Percentiles rank a stretch among this genome's conserved stretches.
These are phyloP conservation scores for Gymnothorax javanicus DNA, from an alignment of 2,797 vertebrate species.

Conservation along the genomic window DNA sequence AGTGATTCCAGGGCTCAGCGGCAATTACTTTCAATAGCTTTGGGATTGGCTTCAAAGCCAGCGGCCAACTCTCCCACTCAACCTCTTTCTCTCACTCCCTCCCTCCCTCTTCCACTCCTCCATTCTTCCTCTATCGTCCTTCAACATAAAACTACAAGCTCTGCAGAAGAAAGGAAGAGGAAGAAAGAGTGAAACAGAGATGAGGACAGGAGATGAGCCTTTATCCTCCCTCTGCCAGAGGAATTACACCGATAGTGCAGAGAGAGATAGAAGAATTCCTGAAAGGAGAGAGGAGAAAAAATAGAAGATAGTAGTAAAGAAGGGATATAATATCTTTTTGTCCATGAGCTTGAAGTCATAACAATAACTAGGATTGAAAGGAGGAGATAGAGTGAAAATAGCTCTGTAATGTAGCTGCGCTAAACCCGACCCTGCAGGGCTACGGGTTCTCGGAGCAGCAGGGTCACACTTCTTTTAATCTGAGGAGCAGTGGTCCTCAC, in stretches of 20 bases:
- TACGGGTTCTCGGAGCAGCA: not conserved
- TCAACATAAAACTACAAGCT: not conserved
- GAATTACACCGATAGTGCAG: not conserved
- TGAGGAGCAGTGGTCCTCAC: not conserved
- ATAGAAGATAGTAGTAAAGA: not conserved
- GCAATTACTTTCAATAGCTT: not conserved
- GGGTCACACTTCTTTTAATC: not conserved
- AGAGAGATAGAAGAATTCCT: not conserved
- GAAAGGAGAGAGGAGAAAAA: not conserved
- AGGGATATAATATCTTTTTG: conserved; percentile 8
- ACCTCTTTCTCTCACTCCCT: not conserved
- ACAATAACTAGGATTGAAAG: not conserved
- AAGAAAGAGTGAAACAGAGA: not conserved
- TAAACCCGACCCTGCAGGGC: not conserved
- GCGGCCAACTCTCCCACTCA: not conserved
- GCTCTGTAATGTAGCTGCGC: not conserved
- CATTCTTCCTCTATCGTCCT: not conserved
- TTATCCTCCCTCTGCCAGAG: not conserved
- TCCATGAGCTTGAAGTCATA: not conserved
- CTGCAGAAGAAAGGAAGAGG: not conserved
- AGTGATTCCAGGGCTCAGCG: not conserved
- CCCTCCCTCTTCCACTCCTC: not conserved
- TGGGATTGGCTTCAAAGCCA: not conserved
- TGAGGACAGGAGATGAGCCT: not conserved
- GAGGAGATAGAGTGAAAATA: not conserved